Conservation (phyloP, 2,113 vertebrate genomes). For the human (Homo sapiens) region DNA sequence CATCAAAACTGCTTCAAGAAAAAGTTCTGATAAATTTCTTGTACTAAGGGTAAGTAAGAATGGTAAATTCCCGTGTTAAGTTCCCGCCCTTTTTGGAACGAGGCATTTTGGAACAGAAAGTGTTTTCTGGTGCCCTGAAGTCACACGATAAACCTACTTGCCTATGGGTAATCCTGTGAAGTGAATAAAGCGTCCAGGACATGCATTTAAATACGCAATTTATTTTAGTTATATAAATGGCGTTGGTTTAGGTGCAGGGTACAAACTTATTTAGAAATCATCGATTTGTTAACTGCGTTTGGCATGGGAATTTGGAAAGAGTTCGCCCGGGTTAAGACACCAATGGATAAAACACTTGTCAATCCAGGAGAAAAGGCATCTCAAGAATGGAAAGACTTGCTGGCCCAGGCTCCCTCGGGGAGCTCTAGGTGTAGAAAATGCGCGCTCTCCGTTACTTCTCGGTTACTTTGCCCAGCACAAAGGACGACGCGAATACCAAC, state of each 20-base stretch:
- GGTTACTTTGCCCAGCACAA: conserved; percentile 51
- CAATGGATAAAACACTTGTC: background rate
- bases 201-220: background rate
- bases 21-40: background rate
- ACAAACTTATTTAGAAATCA: background rate
- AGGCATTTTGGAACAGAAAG: conserved; percentile 5
- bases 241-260: background rate
- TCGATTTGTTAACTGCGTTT: background rate
- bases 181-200: background rate
- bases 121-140: background rate
- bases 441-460: background rate
- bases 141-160: background rate
- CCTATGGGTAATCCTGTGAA: background rate
- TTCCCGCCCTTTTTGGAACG: background rate
- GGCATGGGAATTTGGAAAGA: background rate
- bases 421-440: background rate
- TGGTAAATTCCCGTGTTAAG: background rate
- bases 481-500: background rate
- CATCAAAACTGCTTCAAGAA: background rate
- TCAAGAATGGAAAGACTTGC: background rate
- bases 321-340: background rate
- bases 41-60: background rate
- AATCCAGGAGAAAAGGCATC: background rate
- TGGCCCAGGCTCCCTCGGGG: background rate
- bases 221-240: conserved; percentile 23